Percentiles rank a stretch among this genome's conserved stretches.
These are phyloP conservation scores for Smittia aterrima DNA, from an alignment of 2,888 invertebrate species.

Conservation along the genomic window DNA sequence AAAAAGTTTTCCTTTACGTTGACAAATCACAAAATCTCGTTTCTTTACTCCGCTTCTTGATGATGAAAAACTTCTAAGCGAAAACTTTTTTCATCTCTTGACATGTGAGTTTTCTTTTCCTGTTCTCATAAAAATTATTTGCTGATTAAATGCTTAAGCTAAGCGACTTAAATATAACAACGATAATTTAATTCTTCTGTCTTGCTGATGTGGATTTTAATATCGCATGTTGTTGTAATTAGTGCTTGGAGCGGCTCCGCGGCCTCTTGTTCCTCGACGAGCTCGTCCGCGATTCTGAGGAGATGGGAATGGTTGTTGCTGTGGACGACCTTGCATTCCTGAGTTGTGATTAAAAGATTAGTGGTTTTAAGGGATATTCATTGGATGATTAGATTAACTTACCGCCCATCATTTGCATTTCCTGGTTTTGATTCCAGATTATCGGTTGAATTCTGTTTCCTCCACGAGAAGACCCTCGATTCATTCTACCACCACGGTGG, in stretches of 20 bases:
- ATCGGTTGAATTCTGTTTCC: slow-evolving; percentile 11
- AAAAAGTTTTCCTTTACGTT: not conserved
- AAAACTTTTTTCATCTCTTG: not conserved
- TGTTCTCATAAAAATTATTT: not conserved
- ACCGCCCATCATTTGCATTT: slow-evolving; percentile 25
- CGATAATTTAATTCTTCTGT: not conserved
- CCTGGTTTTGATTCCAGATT: slow-evolving; percentile 22
- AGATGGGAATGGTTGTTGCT: slow-evolving; percentile 29
- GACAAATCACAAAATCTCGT: slow-evolving; percentile 1
- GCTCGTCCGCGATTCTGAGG: slow-evolving; percentile 22
- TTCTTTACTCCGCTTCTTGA: not conserved
- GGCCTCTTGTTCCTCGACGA: slow-evolving; percentile 16
- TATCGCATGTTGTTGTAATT: slow-evolving; percentile 27
- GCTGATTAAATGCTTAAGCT: slow-evolving; percentile 7
- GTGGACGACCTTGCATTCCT: slow-evolving; percentile 8
- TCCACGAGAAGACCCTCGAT: not conserved
- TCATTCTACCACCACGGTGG: not conserved
- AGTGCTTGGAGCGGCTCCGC: slow-evolving; percentile 1
- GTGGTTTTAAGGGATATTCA: not conserved
- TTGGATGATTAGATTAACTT: not conserved
- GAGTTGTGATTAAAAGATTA: not conserved
- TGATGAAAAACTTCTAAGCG: not conserved
- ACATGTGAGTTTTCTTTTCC: not conserved
- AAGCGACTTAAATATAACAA: not conserved
- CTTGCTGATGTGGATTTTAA: not conserved